Evolutionary conservation across 1,140 invertebrate species (phyloP).

Genomic region (Penaeus vannamei): DNA sequence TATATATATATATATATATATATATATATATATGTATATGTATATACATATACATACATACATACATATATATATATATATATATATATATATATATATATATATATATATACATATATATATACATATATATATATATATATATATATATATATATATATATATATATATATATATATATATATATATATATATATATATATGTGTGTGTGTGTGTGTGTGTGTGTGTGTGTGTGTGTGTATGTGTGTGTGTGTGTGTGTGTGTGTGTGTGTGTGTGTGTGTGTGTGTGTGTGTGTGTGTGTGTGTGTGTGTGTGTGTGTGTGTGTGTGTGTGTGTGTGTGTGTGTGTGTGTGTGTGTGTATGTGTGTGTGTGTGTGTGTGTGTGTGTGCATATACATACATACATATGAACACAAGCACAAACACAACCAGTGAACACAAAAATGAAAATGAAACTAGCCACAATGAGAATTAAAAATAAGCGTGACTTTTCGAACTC

Average conservation of each 20-base stretch:
- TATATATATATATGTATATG: background rate
- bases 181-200: background rate
- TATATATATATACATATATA: background rate
- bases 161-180: conserved; percentile 28
- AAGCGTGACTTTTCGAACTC: too few species aligned
- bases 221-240: conserved; percentile 33
- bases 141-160: background rate
- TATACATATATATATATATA: background rate
- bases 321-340: conserved; percentile 22
- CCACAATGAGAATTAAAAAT: too few species aligned
- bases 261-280: conserved; percentile 4
- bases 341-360: background rate
- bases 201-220: conserved; percentile 40
- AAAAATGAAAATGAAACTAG: too few species aligned
- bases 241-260: conserved; percentile 12
- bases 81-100: background rate
- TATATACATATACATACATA: background rate
- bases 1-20: background rate
- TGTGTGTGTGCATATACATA: background rate
- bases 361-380: conserved; percentile 29
- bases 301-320: conserved; percentile 10
- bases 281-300: conserved; percentile 17
- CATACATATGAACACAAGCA: too few species aligned
- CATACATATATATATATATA: background rate
- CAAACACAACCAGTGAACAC: too few species aligned